Conservation (phyloP, 2,888 invertebrate species). For the Xanthostigma xanthostigma region DNA sequence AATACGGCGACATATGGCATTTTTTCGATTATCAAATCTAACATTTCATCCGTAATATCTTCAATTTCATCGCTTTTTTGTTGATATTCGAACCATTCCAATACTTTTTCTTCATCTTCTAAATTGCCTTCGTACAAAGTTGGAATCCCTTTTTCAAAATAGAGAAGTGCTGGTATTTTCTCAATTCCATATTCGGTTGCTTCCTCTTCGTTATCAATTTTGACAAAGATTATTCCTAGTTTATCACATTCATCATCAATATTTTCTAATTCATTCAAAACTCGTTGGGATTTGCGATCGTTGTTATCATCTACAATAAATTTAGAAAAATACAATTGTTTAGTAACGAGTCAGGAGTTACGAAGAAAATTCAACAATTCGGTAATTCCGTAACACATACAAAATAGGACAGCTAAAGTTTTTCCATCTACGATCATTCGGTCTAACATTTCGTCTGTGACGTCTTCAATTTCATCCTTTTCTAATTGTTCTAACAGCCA, state of each 20-base stretch:
- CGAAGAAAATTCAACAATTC: conserved; percentile 1
- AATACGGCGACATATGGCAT: conserved; percentile 80
- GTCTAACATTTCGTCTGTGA: conserved; percentile 88
- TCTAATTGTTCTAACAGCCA: conserved; percentile 80
- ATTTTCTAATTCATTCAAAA: conserved; percentile 77
- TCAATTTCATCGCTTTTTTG: conserved; percentile 81
- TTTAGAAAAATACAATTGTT: conserved; percentile 1
- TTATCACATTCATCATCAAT: conserved; percentile 88
- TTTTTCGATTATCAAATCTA: conserved; percentile 75
- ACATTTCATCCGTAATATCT: conserved; percentile 88
- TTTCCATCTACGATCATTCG: conserved; percentile 78
- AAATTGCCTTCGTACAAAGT: conserved; percentile 69
- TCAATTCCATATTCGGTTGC: conserved; percentile 84
- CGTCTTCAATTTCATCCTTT: conserved; percentile 88
- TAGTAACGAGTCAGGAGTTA: neutral
- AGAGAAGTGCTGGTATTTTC: conserved; percentile 71
- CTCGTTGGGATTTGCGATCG: conserved; percentile 72
- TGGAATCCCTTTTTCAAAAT: conserved; percentile 61
- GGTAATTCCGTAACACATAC: conserved; percentile 38
- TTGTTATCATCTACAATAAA: conserved; percentile 64
- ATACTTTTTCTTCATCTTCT: conserved; percentile 77
- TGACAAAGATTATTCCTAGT: conserved; percentile 79
- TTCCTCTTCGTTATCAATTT: conserved; percentile 81
- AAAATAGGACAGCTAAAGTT: conserved; percentile 79
- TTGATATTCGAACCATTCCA: conserved; percentile 76